Base-by-base conservation (phyloP, 2,797 vertebrate genomes). In the Argentina silus region DNA sequence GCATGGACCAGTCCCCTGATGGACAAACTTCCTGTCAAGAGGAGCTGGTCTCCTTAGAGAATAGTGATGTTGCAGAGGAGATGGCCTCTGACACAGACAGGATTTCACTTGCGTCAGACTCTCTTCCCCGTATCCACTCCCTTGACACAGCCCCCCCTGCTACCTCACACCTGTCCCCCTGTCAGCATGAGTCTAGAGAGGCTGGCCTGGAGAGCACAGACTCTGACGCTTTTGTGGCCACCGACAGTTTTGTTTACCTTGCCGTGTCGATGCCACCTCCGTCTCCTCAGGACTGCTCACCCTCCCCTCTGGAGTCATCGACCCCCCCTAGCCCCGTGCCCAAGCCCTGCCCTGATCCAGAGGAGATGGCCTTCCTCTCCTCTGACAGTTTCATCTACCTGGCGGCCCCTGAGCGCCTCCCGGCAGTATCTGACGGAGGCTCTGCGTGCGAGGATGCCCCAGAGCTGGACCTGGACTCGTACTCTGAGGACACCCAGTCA, bases 361-460 rank as follows among this genome's bases (percentile, higher is more conserved):
- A 90, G 50, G 91, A 93, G 11, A 89, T 88, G 8, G 72, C 89
- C 9, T 89, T 94, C 51, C 79, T 94, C 23, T 93, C 92, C 0
- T 87, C 93, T 3, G 94, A 94, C 77, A 95, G 92, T 69, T 95
- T 95, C 86, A 93, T 95, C 86, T 95, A 95, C 87, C 89, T 95
- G 88, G 94, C 94, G 0, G 94, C 94, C n/a, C 94, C 93, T 63
- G 94, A 95, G 71, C 87, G 93, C 4, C 90, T 89, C 0, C 82
- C 7, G 87, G 86, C 1, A 21, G 72, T 81, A 36, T 71, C 57
- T 6, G 93, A 94, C 10, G 80, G 86, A 3, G 84, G 87, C 56
- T 93, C 91, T 0, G 90, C 90, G 55, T 90, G 89, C 2, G 93
- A 93, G 53, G 93, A 93, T 0, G 79, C 83, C 70, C 91, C 86